Evolutionary conservation across 1,140 invertebrate genomes (phyloP).

Genomic region (Pinna nobilis): DNA sequence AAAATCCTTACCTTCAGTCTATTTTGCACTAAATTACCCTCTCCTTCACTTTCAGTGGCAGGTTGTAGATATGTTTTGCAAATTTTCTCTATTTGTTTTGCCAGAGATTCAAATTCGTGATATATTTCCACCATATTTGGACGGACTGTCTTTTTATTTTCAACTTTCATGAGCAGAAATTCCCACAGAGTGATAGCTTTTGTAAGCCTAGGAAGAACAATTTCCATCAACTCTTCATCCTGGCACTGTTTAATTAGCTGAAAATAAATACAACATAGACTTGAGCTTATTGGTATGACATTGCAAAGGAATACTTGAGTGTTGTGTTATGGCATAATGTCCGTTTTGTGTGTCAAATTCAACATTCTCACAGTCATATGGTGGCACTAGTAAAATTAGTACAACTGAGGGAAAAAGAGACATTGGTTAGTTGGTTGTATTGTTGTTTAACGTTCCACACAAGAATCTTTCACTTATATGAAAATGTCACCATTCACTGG

Average conservation of each 20-base stretch:
- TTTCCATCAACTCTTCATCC: slow-evolving; percentile 76
- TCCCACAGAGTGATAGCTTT: slow-evolving; percentile 75
- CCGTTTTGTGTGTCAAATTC: too few species aligned
- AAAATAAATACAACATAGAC: slow-evolving; percentile 18
- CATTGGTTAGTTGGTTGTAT: too few species aligned
- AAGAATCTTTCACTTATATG: too few species aligned
- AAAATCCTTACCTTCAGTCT: not conserved
- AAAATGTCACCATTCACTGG: too few species aligned
- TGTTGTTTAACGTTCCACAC: too few species aligned
- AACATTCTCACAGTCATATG: too few species aligned
- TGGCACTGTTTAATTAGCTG: slow-evolving; percentile 66
- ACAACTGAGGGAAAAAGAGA: too few species aligned
- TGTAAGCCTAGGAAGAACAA: slow-evolving; percentile 73
- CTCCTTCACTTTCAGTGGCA: slow-evolving; percentile 11
- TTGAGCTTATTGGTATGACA: too few species aligned
- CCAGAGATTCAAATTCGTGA: slow-evolving; percentile 69
- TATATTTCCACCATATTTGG: slow-evolving; percentile 64
- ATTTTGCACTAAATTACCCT: too few species aligned
- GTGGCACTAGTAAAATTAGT: too few species aligned
- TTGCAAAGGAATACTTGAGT: too few species aligned
- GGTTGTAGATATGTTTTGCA: slow-evolving; percentile 65
- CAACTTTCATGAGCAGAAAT: slow-evolving; percentile 74
- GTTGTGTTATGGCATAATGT: too few species aligned
- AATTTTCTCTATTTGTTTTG: slow-evolving; percentile 67
- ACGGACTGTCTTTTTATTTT: slow-evolving; percentile 59